phyloP scores from a whole-genome alignment of 92 coral and sea anemone genomes.

The Epizoanthus stellaris region DNA sequence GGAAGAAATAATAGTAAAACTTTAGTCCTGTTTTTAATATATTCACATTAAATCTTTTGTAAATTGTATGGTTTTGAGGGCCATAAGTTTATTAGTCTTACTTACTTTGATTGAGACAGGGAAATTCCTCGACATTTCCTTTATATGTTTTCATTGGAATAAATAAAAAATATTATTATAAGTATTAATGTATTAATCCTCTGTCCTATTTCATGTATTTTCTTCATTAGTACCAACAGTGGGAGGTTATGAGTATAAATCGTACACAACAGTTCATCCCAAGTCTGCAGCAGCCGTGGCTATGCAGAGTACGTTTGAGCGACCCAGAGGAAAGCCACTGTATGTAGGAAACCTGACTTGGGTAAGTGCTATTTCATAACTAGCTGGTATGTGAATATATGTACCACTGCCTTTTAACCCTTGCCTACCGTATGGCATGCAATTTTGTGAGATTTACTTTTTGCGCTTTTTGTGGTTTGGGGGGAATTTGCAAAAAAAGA shows the following conservation, averaged over 20 bases:
- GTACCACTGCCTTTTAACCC: neutral
- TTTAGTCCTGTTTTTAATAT: too few species aligned
- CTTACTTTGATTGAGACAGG: too few species aligned
- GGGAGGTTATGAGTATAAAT: slow-evolving; percentile 86
- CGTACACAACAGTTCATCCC: slow-evolving; percentile 97
- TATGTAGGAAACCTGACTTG: slow-evolving; percentile 98
- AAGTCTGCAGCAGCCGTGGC: slow-evolving; percentile 91
- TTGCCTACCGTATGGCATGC: neutral
- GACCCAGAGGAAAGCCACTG: slow-evolving; percentile 88
- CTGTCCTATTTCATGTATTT: neutral
- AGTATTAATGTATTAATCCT: neutral
- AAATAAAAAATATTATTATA: too few species aligned
- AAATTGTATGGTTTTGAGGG: too few species aligned
- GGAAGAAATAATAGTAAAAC: too few species aligned
- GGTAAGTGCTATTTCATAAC: slow-evolving; percentile 63
- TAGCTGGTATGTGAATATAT: neutral
- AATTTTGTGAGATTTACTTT: too few species aligned
- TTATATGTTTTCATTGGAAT: neutral
- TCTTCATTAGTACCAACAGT: slow-evolving; percentile 37
- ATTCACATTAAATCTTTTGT: too few species aligned
- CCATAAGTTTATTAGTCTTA: too few species aligned
- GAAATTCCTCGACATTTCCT: too few species aligned
- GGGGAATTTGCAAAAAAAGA: too few species aligned
- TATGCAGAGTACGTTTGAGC: slow-evolving; percentile 74
- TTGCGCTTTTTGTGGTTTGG: too few species aligned